A percentile compares a stretch with the other conserved stretches of the same genome.
phyloP scores from a whole-genome alignment of 2,797 vertebrate genomes.

The Chelonia mydas region DNA sequence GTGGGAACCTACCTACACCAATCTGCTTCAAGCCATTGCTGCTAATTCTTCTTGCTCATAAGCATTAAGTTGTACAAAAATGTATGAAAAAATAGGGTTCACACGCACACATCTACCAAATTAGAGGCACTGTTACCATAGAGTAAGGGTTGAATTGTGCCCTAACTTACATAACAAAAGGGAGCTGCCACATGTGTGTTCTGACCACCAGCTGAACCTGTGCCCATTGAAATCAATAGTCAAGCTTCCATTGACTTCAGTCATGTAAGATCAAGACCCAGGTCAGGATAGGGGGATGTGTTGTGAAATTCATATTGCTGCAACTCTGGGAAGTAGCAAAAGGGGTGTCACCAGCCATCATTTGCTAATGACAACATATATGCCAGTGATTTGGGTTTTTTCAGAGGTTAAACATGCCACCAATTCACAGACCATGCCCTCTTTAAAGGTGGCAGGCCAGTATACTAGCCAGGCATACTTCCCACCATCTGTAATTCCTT shows the following conservation, averaged over 20 bases:
- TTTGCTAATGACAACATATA: background rate
- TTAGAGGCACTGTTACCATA: background rate
- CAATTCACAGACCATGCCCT: background rate
- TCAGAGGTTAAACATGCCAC: background rate
- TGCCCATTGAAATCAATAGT: background rate
- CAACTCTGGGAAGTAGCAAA: background rate
- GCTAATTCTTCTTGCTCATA: background rate
- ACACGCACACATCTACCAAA: background rate
- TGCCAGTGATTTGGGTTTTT: background rate
- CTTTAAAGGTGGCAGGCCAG: background rate
- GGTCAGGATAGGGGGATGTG: background rate
- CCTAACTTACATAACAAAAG: background rate
- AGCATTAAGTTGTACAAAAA: background rate
- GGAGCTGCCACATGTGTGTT: background rate
- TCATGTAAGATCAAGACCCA: background rate
- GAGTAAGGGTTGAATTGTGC: background rate
- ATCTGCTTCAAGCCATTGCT: background rate
- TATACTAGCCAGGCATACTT: too few species aligned
- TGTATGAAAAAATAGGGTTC: background rate
- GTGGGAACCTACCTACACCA: background rate
- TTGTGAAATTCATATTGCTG: background rate
- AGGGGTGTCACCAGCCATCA: background rate
- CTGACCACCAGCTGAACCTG: background rate
- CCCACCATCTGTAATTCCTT: too few species aligned
- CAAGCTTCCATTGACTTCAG: background rate